Conservation (phyloP, 2,888 invertebrate species). For the Pocota personata region DNA sequence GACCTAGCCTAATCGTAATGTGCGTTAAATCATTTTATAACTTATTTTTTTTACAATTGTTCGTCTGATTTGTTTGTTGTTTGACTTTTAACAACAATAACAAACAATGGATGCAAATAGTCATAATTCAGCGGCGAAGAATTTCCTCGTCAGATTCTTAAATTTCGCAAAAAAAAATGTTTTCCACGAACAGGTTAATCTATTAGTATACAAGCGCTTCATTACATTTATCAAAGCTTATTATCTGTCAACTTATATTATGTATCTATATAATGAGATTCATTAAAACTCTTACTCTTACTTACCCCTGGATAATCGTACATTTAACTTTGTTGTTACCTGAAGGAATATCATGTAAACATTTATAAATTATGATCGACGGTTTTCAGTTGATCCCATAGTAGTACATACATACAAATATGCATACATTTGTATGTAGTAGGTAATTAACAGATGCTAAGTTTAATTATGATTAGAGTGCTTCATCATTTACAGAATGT, state of each 20-base stretch:
- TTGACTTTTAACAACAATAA: background rate
- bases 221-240: too few relatives aligned
- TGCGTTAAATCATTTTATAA: background rate
- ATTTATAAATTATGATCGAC: background rate
- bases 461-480: background rate
- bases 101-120: background rate
- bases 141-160: background rate
- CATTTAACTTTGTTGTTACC: background rate
- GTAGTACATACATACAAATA: too few relatives aligned
- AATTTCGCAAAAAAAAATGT: background rate
- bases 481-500: background rate
- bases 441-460: background rate
- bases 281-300: too few relatives aligned
- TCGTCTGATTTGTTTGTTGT: background rate
- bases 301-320: too few relatives aligned
- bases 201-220: background rate
- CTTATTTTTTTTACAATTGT: background rate
- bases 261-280: too few relatives aligned
- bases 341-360: background rate
- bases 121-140: background rate
- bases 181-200: background rate
- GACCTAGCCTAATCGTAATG: constrained; percentile 1
- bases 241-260: too few relatives aligned
- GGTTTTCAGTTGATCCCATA: background rate
- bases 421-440: background rate